Evolutionary conservation across 2,797 vertebrate genomes (phyloP).

Genomic region (Enteromius radiatus): DNA sequence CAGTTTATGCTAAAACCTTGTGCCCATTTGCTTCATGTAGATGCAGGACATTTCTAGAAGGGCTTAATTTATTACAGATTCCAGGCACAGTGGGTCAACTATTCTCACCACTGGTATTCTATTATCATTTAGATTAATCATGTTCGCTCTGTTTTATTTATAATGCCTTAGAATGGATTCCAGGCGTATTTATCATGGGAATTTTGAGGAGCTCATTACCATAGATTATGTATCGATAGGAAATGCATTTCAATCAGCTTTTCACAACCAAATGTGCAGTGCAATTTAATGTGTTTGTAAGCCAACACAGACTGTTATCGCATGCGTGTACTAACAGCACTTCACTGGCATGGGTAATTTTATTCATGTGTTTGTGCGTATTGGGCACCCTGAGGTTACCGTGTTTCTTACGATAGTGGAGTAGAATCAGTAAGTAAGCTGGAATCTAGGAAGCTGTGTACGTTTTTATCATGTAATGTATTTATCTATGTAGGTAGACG

Average conservation of each 20-base stretch:
- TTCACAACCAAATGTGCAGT: slow-evolving; percentile 64
- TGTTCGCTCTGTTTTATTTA: slow-evolving; percentile 79
- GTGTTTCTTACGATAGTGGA: slow-evolving; percentile 14
- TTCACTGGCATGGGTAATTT: slow-evolving; percentile 21
- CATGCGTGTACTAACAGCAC: slow-evolving; percentile 36
- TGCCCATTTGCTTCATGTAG: slow-evolving; percentile 48
- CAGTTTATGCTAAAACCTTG: slow-evolving; percentile 27
- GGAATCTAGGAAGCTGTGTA: neutral
- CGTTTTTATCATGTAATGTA: neutral
- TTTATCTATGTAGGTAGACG: neutral
- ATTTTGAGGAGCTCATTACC: slow-evolving; percentile 80
- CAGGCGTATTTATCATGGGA: slow-evolving; percentile 73
- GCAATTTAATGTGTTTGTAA: slow-evolving; percentile 53
- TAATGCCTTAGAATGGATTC: slow-evolving; percentile 74
- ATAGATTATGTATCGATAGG: slow-evolving; percentile 76
- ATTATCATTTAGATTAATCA: slow-evolving; percentile 78
- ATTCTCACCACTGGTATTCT: slow-evolving; percentile 63
- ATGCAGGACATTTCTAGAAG: slow-evolving; percentile 48
- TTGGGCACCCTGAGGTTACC: slow-evolving; percentile 2
- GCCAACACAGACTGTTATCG: slow-evolving; percentile 47
- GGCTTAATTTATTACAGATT: slow-evolving; percentile 71
- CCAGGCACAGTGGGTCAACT: slow-evolving; percentile 64
- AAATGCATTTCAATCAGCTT: slow-evolving; percentile 75
- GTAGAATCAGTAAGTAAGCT: neutral
- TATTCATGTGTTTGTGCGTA: slow-evolving; percentile 26